Conservation (phyloP, 2,888 invertebrate genomes). For the Melieria picta region DNA sequence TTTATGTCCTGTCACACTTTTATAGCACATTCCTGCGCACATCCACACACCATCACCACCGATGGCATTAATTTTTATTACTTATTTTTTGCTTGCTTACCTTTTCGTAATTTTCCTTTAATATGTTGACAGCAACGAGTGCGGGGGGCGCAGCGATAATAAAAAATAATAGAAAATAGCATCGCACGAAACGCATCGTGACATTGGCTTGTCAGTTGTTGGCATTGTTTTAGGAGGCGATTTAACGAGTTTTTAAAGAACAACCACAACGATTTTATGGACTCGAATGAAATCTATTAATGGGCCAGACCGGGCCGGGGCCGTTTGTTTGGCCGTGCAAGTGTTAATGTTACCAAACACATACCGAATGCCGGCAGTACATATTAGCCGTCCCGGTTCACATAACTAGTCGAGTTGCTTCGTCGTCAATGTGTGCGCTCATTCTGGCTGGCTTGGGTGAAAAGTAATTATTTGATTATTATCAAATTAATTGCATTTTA, state of each 20-base stretch:
- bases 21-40: conserved; percentile 1
- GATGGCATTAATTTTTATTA: conserved; percentile 24
- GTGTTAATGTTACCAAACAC: conserved; percentile 29
- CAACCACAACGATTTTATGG: background rate
- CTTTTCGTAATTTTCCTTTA: conserved; percentile 25
- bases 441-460: conserved; percentile 46
- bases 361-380: no score
- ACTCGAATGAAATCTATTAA: conserved; percentile 1
- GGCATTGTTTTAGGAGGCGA: background rate
- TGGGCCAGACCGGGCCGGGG: background rate
- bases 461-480: conserved; percentile 63
- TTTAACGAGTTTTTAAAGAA: conserved; percentile 7
- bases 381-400: no score
- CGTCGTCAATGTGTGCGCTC: no score
- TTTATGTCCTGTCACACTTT: conserved; percentile 26
- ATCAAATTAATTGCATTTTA: conserved; percentile 58
- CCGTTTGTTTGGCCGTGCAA: background rate
- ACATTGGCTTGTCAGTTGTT: background rate
- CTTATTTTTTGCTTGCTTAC: background rate
- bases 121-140: conserved; percentile 18
- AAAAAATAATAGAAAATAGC: no score
- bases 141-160: background rate
- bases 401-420: no score
- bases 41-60: conserved; percentile 6
- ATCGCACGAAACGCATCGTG: no score